Conservation (phyloP, 2,113 vertebrate species). For the Aegotheles bennettii region DNA sequence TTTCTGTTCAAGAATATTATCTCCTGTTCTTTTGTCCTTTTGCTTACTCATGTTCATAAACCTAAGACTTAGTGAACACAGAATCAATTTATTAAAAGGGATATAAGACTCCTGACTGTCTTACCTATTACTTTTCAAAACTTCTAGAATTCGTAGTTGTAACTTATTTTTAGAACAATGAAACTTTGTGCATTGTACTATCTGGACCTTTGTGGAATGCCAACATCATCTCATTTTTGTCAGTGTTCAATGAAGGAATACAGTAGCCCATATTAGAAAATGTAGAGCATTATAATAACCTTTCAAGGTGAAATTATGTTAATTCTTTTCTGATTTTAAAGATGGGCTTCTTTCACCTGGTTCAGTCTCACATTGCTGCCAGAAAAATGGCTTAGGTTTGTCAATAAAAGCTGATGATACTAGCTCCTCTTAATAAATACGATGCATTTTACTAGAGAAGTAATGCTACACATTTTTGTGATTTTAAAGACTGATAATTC, state of each 20-base stretch:
- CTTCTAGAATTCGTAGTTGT: background rate
- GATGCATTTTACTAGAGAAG: background rate
- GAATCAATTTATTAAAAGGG: background rate
- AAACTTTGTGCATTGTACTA: background rate
- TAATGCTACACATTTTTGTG: background rate
- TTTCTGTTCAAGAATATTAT: background rate
- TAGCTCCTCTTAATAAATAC: background rate
- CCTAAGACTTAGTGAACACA: background rate
- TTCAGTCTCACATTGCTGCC: background rate
- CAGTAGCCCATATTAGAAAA: background rate
- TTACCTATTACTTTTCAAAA: background rate
- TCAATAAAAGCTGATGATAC: background rate
- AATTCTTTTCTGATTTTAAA: background rate
- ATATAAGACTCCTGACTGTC: background rate
- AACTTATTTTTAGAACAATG: background rate
- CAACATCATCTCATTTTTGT: background rate
- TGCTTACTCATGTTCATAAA: background rate
- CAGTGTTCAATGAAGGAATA: background rate
- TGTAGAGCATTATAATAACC: background rate
- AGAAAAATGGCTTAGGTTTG: background rate
- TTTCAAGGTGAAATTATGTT: background rate
- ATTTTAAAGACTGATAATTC: conserved; percentile 34
- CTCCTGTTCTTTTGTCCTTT: background rate
- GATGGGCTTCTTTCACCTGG: background rate
- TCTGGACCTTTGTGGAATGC: background rate